phyloP scores from a whole-genome alignment of 2,888 invertebrate species.

The Anodontia alba region DNA sequence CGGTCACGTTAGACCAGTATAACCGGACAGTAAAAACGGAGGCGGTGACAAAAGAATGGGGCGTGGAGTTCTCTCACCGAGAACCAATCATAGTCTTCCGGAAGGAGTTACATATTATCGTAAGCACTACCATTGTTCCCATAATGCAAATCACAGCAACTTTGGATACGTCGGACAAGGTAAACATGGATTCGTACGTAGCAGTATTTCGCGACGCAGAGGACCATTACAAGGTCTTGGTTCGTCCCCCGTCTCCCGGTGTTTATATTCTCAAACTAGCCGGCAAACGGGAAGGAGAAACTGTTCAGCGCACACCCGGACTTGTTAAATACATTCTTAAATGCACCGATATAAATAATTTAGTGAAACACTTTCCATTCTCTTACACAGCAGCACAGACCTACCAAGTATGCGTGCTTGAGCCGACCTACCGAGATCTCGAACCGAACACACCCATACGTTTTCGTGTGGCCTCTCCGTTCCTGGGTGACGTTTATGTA shows the following conservation, averaged over 20 bases:
- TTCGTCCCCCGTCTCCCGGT: slow-evolving; percentile 57
- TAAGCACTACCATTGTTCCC: slow-evolving; percentile 61
- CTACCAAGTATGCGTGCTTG: slow-evolving; percentile 55
- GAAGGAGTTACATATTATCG: slow-evolving; percentile 60
- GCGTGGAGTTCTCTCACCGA: slow-evolving; percentile 60
- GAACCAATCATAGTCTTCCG: slow-evolving; percentile 65
- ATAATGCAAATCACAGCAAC: slow-evolving; percentile 62
- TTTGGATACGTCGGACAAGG: slow-evolving; percentile 59
- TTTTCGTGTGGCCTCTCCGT: slow-evolving; percentile 60
- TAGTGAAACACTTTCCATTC: slow-evolving; percentile 60
- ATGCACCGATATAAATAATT: slow-evolving; percentile 62
- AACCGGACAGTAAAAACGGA: slow-evolving; percentile 58
- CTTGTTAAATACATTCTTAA: slow-evolving; percentile 64
- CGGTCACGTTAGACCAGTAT: slow-evolving; percentile 58
- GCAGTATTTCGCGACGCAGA: slow-evolving; percentile 59
- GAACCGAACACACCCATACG: slow-evolving; percentile 56
- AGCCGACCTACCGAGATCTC: slow-evolving; percentile 59
- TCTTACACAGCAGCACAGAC: slow-evolving; percentile 62
- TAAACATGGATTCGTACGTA: slow-evolving; percentile 62
- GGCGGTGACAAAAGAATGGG: slow-evolving; percentile 62
- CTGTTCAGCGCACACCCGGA: slow-evolving; percentile 44
- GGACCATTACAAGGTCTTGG: slow-evolving; percentile 58
- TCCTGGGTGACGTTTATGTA: slow-evolving; percentile 48
- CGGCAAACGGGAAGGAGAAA: slow-evolving; percentile 60
- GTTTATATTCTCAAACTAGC: slow-evolving; percentile 61